These are phyloP conservation scores for Cryptotis parvus DNA, from an alignment of 2,113 vertebrate species.

Conservation along the genomic window DNA sequence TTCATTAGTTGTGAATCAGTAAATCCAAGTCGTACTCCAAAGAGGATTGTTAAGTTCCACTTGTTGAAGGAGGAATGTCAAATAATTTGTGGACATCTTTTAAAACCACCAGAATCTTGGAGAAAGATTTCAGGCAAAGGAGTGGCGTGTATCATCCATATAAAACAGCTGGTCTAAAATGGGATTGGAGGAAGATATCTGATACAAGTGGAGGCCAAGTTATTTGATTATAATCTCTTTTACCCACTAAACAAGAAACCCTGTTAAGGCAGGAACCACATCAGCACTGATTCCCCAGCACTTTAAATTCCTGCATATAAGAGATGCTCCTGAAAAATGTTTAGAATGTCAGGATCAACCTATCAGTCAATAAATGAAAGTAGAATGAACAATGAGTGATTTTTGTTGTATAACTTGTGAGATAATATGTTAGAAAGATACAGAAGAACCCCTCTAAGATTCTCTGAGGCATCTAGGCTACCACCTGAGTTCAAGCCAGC, in stretches of 20 bases:
- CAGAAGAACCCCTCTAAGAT: conserved; percentile 13
- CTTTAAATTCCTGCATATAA: conserved; percentile 20
- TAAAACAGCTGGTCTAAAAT: conserved; percentile 1
- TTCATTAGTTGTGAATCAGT: not conserved
- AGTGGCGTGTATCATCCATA: not conserved
- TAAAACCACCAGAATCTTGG: not conserved
- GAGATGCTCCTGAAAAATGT: conserved; percentile 21
- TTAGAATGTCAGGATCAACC: conserved; percentile 29
- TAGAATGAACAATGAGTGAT: conserved; percentile 10
- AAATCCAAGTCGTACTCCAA: not conserved
- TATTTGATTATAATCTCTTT: conserved; percentile 21
- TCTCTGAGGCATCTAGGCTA: not conserved
- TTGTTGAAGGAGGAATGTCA: not conserved
- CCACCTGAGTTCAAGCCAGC: not conserved
- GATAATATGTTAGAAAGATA: not conserved
- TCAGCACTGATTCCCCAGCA: not conserved
- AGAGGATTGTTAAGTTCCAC: not conserved
- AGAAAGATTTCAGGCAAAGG: conserved; percentile 25
- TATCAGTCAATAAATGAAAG: conserved; percentile 22
- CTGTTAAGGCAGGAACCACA: not conserved
- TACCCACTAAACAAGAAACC: not conserved
- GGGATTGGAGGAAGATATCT: not conserved
- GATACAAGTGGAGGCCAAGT: not conserved
- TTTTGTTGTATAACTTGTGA: not conserved
- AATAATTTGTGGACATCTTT: not conserved